Evolutionary conservation across 2,888 invertebrate genomes (phyloP).

Genomic region (Trissolcus brochymenae): DNA sequence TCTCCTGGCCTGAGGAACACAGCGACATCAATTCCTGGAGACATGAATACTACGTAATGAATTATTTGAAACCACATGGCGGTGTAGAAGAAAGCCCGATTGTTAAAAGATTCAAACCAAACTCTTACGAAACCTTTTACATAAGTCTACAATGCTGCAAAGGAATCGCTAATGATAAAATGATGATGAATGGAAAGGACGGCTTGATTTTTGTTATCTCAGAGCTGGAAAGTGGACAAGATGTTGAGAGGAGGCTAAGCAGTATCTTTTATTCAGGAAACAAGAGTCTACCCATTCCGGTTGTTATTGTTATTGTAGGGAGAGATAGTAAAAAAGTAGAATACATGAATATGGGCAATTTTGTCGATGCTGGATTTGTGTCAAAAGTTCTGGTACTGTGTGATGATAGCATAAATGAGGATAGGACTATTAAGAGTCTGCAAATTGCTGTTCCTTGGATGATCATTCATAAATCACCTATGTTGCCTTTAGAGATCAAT

Average conservation of each 20-base stretch:
- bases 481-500: constrained; percentile 63
- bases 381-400: constrained; percentile 67
- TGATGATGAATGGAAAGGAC: constrained; percentile 66
- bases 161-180: constrained; percentile 63
- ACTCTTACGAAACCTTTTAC: constrained; percentile 66
- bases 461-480: constrained; percentile 67
- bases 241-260: constrained; percentile 65
- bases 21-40: constrained; percentile 77
- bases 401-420: constrained; percentile 64
- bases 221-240: constrained; percentile 63
- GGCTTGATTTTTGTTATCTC: constrained; percentile 68
- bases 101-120: constrained; percentile 67
- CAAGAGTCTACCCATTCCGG: constrained; percentile 69
- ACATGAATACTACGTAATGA: constrained; percentile 77
- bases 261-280: constrained; percentile 67
- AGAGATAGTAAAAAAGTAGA: constrained; percentile 37
- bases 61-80: constrained; percentile 76
- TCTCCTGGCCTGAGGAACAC: constrained; percentile 79
- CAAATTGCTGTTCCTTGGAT: constrained; percentile 70
- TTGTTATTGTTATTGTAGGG: constrained; percentile 67
- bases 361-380: constrained; percentile 68
- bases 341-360: constrained; percentile 21
- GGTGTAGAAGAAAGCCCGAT: constrained; percentile 65
- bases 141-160: constrained; percentile 71
- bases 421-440: constrained; percentile 64